These are phyloP conservation scores for Haliclystus octoradiatus DNA, from an alignment of 30 jellyfish, hydroid and myxozoan species.

Conservation along the genomic window DNA sequence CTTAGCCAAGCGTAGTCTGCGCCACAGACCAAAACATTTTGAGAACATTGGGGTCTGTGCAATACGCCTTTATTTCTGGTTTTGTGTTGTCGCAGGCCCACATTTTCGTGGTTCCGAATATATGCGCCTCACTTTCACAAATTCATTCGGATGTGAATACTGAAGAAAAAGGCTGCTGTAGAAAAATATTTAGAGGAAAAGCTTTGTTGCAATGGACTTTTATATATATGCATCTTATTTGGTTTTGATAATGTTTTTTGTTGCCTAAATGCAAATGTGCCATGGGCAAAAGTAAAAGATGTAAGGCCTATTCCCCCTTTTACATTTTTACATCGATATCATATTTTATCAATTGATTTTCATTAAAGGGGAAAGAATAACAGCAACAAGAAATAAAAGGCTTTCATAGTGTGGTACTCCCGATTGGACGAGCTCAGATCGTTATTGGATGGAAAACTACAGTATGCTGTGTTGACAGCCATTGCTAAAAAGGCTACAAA, in stretches of 20 bases:
- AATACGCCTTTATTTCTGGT: background rate
- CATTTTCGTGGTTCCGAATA: background rate
- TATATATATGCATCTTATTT: background rate
- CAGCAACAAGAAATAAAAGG: background rate
- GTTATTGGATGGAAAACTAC: background rate
- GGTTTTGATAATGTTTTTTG: background rate
- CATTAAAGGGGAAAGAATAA: background rate
- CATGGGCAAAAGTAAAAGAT: too few relatives aligned
- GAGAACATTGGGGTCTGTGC: constrained; percentile 1
- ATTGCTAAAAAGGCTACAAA: background rate
- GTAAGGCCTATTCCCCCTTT: too few relatives aligned
- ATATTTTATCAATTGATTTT: too few relatives aligned
- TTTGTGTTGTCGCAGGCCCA: background rate
- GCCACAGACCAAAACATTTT: background rate
- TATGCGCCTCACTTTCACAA: background rate
- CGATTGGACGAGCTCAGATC: background rate
- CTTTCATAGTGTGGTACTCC: background rate
- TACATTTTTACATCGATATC: too few relatives aligned
- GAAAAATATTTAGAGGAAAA: background rate
- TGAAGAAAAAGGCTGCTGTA: background rate
- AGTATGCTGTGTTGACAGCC: background rate
- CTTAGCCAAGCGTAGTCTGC: too few relatives aligned
- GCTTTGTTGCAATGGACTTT: background rate
- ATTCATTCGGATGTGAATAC: background rate
- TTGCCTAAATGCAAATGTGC: too few relatives aligned